Base-by-base conservation (phyloP, 2,888 invertebrate species). In the Proisotoma minuta region DNA sequence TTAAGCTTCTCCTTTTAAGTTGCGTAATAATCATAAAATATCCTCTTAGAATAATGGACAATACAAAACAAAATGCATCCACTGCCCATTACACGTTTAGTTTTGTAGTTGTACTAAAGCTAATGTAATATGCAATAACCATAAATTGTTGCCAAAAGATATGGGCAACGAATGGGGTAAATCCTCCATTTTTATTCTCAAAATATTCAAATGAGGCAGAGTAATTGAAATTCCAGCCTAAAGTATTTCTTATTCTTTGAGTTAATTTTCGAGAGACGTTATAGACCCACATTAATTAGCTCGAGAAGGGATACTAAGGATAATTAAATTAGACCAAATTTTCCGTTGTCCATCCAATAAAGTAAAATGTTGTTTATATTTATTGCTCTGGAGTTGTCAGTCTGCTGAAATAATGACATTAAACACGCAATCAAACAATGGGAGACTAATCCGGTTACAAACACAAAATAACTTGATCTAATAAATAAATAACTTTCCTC, bases 341-440 rank as follows among this genome's bases (percentile, higher is more conserved):
- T n/a, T n/a, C n/a, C n/a, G n/a, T n/a, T n/a, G n/a, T n/a, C n/a
- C n/a, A n/a, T n/a, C n/a, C n/a, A n/a, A n/a, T n/a, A n/a, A n/a
- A n/a, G n/a, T n/a, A n/a, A n/a, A n/a, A n/a, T n/a, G n/a, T n/a
- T n/a, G n/a, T n/a, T n/a, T n/a, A n/a, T 8, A 15, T 34, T 34
- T 15, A 34, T 34, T 8, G 34, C 34, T 34, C 34, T 10, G 8
- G 34, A 15, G 8, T 34, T 34, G 34, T 8, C 34, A n/a, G 8
- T 34, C 34, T 8, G 8, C 34, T 34, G 40, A 65, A 67, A 67
- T 68, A 68, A 65, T 68, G 69, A 64, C 64, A 69, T 67, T 65
- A 65, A 67, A 70, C 70, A 70, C 65, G 67, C 67, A 62, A 70
- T 67, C 52, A 69, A 69, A 61, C 69, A 47, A 69, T 69, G 65